phyloP scores from a whole-genome alignment of 2,888 invertebrate genomes.

The Stenotaenia linearis region DNA sequence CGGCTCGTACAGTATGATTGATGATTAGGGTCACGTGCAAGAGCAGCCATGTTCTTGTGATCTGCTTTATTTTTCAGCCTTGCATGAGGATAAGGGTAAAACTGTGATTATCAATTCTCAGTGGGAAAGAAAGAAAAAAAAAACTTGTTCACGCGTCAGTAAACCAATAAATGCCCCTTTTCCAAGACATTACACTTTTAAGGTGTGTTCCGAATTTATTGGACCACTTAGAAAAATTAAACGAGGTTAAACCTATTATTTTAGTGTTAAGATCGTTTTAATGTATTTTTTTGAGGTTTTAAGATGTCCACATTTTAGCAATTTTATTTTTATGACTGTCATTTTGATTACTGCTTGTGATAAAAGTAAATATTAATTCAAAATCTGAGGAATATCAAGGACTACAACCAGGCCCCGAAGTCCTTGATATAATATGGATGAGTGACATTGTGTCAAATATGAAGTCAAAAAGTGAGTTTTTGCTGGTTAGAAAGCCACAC shows the following conservation, averaged over 20 bases:
- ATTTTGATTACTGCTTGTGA: neutral
- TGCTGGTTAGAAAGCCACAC: too few relatives aligned
- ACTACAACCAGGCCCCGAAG: too few relatives aligned
- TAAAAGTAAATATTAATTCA: neutral
- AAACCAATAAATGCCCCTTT: slow-evolving; percentile 7
- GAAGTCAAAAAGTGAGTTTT: too few relatives aligned
- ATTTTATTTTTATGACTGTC: neutral
- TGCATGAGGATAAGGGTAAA: neutral
- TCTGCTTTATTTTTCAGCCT: slow-evolving; percentile 14
- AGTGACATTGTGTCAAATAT: too few relatives aligned
- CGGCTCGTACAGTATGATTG: slow-evolving; percentile 11
- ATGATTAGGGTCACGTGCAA: slow-evolving; percentile 21
- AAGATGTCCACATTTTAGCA: neutral
- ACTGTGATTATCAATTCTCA: slow-evolving; percentile 26
- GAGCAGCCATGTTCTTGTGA: slow-evolving; percentile 13
- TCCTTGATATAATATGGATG: too few relatives aligned
- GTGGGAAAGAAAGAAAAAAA: slow-evolving; percentile 3
- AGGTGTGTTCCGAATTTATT: neutral
- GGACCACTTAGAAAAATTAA: neutral
- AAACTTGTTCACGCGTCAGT: slow-evolving; percentile 22
- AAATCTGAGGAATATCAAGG: neutral
- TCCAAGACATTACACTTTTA: slow-evolving; percentile 20
- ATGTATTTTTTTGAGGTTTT: neutral
- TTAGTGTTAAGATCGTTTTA: neutral
- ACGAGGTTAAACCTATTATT: neutral